Percentiles rank a stretch among this genome's conserved stretches.
These are phyloP conservation scores for Campoplex capitator DNA, from an alignment of 2,888 invertebrate genomes.

Conservation along the genomic window DNA sequence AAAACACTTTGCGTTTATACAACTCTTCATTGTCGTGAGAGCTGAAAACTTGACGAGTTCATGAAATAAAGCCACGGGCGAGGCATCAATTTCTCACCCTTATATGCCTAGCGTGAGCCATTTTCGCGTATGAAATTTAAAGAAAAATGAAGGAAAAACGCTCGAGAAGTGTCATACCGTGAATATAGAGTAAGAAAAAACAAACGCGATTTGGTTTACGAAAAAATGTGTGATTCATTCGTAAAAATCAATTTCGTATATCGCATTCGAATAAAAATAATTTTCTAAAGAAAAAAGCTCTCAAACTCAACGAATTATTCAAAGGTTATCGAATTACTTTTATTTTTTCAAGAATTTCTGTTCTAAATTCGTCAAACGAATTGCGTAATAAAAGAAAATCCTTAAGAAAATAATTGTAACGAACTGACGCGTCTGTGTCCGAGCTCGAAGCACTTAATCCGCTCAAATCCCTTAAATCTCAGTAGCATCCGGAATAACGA, in stretches of 20 bases:
- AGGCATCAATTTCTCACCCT: neutral
- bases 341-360: neutral
- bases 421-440: neutral
- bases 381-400: neutral
- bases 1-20: slow-evolving; percentile 40
- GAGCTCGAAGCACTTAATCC: slow-evolving; percentile 2
- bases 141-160: neutral
- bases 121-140: neutral
- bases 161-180: neutral
- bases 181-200: too few relatives aligned
- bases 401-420: neutral
- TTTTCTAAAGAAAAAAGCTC: neutral
- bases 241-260: too few relatives aligned
- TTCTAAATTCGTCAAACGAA: neutral
- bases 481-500: neutral
- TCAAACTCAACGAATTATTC: neutral
- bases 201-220: too few relatives aligned
- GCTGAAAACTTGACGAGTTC: slow-evolving; percentile 42
- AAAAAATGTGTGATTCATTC: too few relatives aligned
- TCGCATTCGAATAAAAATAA: too few relatives aligned
- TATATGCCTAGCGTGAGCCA: neutral
- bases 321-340: slow-evolving; percentile 10
- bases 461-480: neutral
- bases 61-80: neutral
- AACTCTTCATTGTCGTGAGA: slow-evolving; percentile 61